Conservation (phyloP, 2,888 invertebrate genomes). For the Helicoverpa assulta region DNA sequence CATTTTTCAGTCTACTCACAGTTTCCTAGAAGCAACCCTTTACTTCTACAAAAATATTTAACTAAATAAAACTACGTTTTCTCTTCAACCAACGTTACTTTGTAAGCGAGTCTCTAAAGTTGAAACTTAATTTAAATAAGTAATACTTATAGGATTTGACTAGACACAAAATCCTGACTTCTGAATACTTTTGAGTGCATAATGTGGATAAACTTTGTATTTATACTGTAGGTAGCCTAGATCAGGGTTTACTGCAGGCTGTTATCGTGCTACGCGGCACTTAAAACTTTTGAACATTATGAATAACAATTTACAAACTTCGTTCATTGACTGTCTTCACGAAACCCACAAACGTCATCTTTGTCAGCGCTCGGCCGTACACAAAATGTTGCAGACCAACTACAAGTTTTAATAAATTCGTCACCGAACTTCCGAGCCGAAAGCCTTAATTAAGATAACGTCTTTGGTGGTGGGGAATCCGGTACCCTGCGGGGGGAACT, state of each 20-base stretch:
- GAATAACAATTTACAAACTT: constrained; percentile 43
- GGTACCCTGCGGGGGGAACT: constrained; percentile 67
- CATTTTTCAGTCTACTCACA: not conserved
- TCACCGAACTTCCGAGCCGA: constrained; percentile 73
- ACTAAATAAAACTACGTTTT: constrained; percentile 26
- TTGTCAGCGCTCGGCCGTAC: constrained; percentile 36
- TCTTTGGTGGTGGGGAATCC: constrained; percentile 72
- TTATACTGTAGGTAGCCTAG: constrained; percentile 36
- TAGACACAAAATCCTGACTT: constrained; percentile 7
- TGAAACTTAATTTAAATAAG: constrained; percentile 39
- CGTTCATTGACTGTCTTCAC: constrained; percentile 41
- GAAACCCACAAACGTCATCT: constrained; percentile 41
- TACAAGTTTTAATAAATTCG: constrained; percentile 79
- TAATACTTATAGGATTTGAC: constrained; percentile 5
- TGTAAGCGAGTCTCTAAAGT: constrained; percentile 10
- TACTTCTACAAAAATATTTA: constrained; percentile 11
- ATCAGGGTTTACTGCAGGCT: constrained; percentile 19
- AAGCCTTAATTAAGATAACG: constrained; percentile 84
- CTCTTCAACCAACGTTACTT: constrained; percentile 12
- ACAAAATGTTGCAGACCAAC: constrained; percentile 65
- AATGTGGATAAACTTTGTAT: constrained; percentile 13
- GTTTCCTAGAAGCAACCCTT: constrained; percentile 16
- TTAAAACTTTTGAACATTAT: constrained; percentile 42
- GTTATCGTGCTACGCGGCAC: constrained; percentile 29
- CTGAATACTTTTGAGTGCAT: constrained; percentile 23